Evolutionary conservation across 35 echinoderm and acorn worm genomes (phyloP).

Genomic region (Amphiura filiformis): DNA sequence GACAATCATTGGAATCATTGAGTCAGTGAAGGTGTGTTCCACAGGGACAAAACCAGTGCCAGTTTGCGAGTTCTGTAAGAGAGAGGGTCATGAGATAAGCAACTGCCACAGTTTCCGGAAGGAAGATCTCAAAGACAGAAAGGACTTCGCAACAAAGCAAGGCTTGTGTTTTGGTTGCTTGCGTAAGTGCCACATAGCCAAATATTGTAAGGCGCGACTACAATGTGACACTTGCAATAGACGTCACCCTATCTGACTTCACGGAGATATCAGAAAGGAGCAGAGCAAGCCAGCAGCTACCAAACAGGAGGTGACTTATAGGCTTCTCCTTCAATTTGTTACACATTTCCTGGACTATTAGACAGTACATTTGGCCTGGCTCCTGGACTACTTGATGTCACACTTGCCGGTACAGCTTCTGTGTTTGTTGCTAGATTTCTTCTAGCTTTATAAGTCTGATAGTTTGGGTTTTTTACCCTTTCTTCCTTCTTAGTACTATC

Average conservation of each 20-base stretch:
- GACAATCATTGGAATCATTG: no score
- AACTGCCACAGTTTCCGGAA: slow-evolving; percentile 33
- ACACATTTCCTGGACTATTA: no score
- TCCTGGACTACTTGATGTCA: no score
- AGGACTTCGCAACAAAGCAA: slow-evolving; percentile 12
- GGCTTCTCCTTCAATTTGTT: no score
- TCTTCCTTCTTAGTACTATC: no score
- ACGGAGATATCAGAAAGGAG: slow-evolving; percentile 17
- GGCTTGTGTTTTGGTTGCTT: slow-evolving; percentile 68
- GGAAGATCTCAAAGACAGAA: slow-evolving; percentile 18
- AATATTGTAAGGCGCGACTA: slow-evolving; percentile 36
- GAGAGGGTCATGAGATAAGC: slow-evolving; percentile 15
- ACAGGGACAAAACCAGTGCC: not conserved
- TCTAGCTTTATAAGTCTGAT: no score
- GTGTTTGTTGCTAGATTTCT: no score
- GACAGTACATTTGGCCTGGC: no score
- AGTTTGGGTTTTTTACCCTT: no score
- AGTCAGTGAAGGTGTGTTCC: not conserved
- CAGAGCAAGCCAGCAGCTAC: not conserved
- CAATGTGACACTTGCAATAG: slow-evolving; percentile 30
- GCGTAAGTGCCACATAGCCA: slow-evolving; percentile 38
- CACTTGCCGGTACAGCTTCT: no score
- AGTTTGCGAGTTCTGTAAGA: slow-evolving; percentile 40
- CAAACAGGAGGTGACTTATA: not conserved
- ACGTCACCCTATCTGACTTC: slow-evolving; percentile 47